These are phyloP conservation scores for Orientallactaga sibirica DNA, from an alignment of 2,797 vertebrate species.

Conservation along the genomic window DNA sequence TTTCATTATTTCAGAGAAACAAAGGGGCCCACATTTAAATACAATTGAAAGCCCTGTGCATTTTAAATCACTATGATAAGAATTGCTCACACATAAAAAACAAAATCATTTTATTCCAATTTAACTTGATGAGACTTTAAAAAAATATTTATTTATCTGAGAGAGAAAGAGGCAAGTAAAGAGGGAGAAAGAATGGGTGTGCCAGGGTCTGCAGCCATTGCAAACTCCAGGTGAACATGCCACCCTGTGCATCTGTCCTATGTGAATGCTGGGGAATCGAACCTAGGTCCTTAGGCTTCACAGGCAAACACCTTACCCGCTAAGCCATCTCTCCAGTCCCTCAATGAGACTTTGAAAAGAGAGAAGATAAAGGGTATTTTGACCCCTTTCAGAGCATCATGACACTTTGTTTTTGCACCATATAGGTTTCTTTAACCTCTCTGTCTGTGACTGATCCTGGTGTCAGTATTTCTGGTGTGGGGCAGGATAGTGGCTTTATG, in stretches of 20 bases:
- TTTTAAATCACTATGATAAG: neutral
- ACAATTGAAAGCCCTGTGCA: neutral
- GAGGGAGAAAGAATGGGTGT: too few species aligned
- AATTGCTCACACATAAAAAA: neutral
- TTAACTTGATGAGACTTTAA: neutral
- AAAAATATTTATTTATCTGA: neutral
- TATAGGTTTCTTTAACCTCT: neutral
- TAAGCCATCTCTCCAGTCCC: too few species aligned
- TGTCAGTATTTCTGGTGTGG: neutral
- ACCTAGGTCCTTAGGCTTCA: too few species aligned
- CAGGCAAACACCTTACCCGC: too few species aligned
- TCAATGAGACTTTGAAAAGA: too few species aligned
- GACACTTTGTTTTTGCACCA: neutral
- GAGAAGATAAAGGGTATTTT: neutral
- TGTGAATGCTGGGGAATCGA: too few species aligned
- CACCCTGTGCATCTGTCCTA: too few species aligned
- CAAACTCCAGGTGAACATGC: too few species aligned
- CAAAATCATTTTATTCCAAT: neutral
- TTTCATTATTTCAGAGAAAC: conserved; percentile 34
- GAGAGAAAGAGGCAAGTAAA: too few species aligned
- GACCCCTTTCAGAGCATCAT: neutral
- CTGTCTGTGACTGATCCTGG: neutral
- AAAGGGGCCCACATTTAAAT: neutral
- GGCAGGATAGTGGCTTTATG: neutral
- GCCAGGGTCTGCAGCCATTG: too few species aligned